Percentiles rank a stretch among this genome's conserved stretches.
These are phyloP conservation scores for Dromaius novaehollandiae DNA, from an alignment of 2,113 vertebrate genomes.

Conservation along the genomic window DNA sequence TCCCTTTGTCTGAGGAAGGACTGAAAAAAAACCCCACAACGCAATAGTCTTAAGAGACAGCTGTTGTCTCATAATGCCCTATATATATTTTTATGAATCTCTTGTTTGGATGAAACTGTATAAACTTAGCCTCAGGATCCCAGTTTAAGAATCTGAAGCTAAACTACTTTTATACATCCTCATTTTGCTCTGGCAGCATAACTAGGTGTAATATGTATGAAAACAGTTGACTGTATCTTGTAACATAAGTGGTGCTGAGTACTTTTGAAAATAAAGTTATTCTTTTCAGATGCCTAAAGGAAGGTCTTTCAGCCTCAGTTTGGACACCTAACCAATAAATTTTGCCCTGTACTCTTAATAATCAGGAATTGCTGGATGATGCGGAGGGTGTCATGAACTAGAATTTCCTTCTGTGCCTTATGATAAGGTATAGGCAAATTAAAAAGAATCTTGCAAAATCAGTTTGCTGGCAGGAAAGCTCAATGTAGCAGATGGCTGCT, in stretches of 20 bases:
- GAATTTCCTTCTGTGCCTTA: not conserved
- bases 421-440: not conserved
- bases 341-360: not conserved
- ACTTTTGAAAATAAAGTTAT: conserved; percentile 3
- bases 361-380: not conserved
- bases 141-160: not conserved
- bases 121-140: not conserved
- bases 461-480: not conserved
- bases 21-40: not conserved
- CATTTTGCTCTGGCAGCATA: not conserved
- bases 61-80: not conserved
- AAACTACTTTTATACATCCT: not conserved
- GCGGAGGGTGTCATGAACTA: not conserved
- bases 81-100: not conserved
- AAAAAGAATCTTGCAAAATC: not conserved
- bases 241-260: not conserved
- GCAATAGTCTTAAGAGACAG: not conserved
- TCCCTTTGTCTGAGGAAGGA: not conserved
- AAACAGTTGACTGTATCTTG: not conserved
- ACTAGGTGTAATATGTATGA: not conserved
- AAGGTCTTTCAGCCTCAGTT: not conserved
- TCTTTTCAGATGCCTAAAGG: not conserved
- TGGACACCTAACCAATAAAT: not conserved
- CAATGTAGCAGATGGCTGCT: not conserved
- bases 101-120: not conserved